phyloP scores from a whole-genome alignment of 2,888 invertebrate species.

The Iselma pallidipennis region DNA sequence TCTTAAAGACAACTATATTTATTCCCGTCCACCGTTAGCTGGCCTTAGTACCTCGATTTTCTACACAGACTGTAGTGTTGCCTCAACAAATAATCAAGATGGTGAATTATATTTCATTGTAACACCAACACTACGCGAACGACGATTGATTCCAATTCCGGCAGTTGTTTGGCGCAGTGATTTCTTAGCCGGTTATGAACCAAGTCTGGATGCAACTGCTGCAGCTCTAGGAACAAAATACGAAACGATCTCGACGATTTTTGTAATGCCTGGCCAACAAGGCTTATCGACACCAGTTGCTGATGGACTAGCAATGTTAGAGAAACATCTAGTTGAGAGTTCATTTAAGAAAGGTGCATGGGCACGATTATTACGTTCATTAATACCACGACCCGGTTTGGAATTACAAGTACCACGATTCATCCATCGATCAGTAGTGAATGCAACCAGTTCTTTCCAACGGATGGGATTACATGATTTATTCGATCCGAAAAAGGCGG shows the following conservation, averaged over 20 bases:
- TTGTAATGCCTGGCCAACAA: conserved; percentile 85
- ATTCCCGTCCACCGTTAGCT: conserved; percentile 75
- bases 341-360: conserved; percentile 71
- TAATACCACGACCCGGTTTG: conserved; percentile 75
- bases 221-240: conserved; percentile 74
- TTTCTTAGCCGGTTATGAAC: conserved; percentile 84
- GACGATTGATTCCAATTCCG: conserved; percentile 80
- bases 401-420: conserved; percentile 85
- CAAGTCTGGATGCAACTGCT: conserved; percentile 80
- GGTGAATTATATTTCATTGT: conserved; percentile 88
- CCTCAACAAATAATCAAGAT: conserved; percentile 76
- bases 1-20: conserved; percentile 72
- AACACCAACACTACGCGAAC: conserved; percentile 76
- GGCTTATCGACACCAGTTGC: conserved; percentile 74
- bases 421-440: conserved; percentile 79
- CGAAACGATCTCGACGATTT: conserved; percentile 75
- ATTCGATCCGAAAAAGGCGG: conserved; percentile 75
- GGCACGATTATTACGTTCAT: conserved; percentile 72
- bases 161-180: conserved; percentile 77
- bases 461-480: conserved; percentile 82
- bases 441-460: conserved; percentile 76
- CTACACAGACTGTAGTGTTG: conserved; percentile 77
- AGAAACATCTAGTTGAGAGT: conserved; percentile 69
- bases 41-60: conserved; percentile 67
- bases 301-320: conserved; percentile 75